These are phyloP conservation scores for Turritopsis dohrnii DNA, from an alignment of 30 jellyfish, hydroid and myxozoan species.

Conservation along the genomic window DNA sequence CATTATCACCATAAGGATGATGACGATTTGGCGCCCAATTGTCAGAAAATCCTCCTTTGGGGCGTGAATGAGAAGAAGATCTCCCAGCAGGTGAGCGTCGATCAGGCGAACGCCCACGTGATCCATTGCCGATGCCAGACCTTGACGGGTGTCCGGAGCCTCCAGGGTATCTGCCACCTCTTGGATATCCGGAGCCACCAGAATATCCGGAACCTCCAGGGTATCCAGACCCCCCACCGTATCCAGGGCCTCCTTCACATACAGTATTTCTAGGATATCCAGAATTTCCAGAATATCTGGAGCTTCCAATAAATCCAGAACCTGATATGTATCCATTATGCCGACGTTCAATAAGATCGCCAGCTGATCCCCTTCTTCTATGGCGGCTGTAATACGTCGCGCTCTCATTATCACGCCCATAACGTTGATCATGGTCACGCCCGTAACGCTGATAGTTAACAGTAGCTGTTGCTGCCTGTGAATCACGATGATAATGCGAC, in stretches of 20 bases:
- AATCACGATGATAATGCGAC: neutral
- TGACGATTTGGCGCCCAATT: neutral
- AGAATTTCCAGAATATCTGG: conserved; percentile 10
- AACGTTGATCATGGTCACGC: neutral
- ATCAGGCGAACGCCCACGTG: conserved; percentile 8
- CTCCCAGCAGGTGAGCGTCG: conserved; percentile 1
- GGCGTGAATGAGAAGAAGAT: neutral
- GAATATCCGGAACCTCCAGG: conserved; percentile 27
- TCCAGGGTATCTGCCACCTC: conserved; percentile 27
- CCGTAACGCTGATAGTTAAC: neutral
- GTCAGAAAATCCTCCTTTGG: neutral
- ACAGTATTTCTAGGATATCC: conserved; percentile 25
- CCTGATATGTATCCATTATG: conserved; percentile 18
- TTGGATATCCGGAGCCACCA: conserved; percentile 19
- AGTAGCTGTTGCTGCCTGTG: neutral
- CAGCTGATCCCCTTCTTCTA: conserved; percentile 20
- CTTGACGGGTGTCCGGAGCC: conserved; percentile 15
- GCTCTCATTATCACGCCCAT: neutral
- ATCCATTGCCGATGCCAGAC: conserved; percentile 9
- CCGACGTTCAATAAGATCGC: conserved; percentile 6
- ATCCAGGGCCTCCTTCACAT: conserved; percentile 19
- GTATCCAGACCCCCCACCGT: conserved; percentile 31
- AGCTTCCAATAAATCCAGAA: conserved; percentile 5
- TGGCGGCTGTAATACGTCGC: conserved; percentile 17
- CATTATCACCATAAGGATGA: neutral